Evolutionary conservation across 2,113 vertebrate species (phyloP), one percentile per base, ranked within the genome.

Genomic region (Pseudopipra pipra): DNA sequence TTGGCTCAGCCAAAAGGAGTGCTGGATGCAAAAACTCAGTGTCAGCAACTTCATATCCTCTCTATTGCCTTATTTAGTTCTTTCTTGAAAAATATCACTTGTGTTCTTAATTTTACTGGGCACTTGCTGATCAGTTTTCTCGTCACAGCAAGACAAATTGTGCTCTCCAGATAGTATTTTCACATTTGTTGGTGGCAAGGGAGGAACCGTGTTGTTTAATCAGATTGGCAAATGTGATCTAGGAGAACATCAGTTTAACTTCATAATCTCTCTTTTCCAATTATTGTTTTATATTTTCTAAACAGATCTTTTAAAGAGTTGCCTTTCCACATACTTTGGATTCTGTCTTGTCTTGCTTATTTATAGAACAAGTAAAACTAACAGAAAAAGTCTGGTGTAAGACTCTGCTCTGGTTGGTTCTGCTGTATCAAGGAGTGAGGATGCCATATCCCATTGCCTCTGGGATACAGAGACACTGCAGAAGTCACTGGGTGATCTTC

Each of bases 91-190:
- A 87, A 87, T 66, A 54, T 85, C 56, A 75, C 68, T 94, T 90
- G 55, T 94, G 87, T 88, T 91, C 74, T 93, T 85, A 78, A 93
- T 90, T 95, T 96, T 88, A 76, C 47, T 81, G 68, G 59, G 56
- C 59, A 62, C 23, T 95, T 86, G 47, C 54, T 90, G 70, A 72
- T 92, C 58, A 73, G 56, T 63, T 89, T 90, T 90, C 83, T 87
- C 56, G 55, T 90, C 41, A 27, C 23, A 81, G 39, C 35, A 84
- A 84, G 59, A 93, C 13, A 55, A 93, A 89, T 52, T 14, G 43
- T 59, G 24, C 58, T 95, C 79, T 96, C 58, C 25, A 78, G 75
- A 62, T 41, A 75, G 6, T 37, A 51, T 47, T 89, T 89, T 62
- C 58, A 43, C n/a, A 55, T 83, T 90, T 1, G 2, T 71, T 90